Base-by-base conservation (phyloP, 1,140 invertebrate genomes). In the Luehdorfia chinensis region DNA sequence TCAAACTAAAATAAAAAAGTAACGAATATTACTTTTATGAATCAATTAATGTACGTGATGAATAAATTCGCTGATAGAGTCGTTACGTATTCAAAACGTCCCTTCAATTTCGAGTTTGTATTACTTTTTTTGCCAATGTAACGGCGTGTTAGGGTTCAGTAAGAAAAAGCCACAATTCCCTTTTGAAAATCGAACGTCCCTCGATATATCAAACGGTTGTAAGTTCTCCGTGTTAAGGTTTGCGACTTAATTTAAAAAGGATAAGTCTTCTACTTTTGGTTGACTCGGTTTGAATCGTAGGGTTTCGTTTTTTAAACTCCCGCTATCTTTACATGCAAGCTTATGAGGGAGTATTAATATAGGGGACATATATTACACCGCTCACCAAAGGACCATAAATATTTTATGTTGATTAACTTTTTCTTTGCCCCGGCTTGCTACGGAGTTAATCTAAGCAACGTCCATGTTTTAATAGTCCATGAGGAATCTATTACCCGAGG, bases 371-470 rank as follows among this genome's bases (percentile, higher is more conserved):
- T 43, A 43, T 43, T 43, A 43, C 39, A 31, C 30, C 12, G 19
- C 36, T 43, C 39, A 25, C 23, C 39, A 6, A 30, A 43, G 25
- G 18, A 14, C 39, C 39, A 43, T 43, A 43, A 43, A 43, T 43
- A 30, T 43, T 43, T 43, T 43, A 43, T 43, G 39, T 43, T 43
- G 39, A 43, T 43, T 43, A 43, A 43, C 23, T 43, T 43, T 43
- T 43, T 43, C 39, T 43, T 43, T 18, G 18, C n/a, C n/a, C n/a
- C 13, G 13, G 39, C 25, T 34, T 34, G 15, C 33, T 43, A 9
- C 14, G 23, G 4, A 27, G 12, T 30, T 43, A 43, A 43, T 43
- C 27, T 43, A 43, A 43, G 39, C 37, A 43, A 30, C 13, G 39
- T 43, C 15, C 27, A 28, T 13, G 30, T 31, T 43, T 43, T 43